Base-by-base conservation (phyloP, 2,888 invertebrate genomes). In the Phania funesta region DNA sequence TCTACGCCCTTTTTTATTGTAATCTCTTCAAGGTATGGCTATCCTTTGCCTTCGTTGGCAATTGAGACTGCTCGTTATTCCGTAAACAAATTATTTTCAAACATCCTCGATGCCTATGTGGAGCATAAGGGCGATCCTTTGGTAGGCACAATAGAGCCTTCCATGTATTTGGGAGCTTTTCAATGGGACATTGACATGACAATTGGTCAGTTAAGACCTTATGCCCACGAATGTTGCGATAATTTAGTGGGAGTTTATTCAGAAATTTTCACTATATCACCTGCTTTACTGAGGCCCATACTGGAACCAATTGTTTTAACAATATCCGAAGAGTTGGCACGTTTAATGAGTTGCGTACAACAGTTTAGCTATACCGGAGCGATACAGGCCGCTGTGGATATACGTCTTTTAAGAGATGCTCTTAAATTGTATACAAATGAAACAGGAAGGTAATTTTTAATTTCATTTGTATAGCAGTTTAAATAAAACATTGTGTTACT, bases 101-200 rank as follows among this genome's bases (percentile, higher is more conserved):
- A 90, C 74, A 86, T 97, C 75, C 93, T 96, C 13, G 96, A 97
- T 87, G 95, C 95, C 2, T 96, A 96, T 88, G 92, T 96, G 62
- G 98, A 98, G 90, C 95, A 96, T 87, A 98, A 98, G 88, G 96
- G 97, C 52, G 98, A 98, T 91, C 98, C 98, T 0, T 92, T 99
- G 11, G 97, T 98, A 24, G 98, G 98, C n/a, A 96, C 96, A 6
- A 97, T 99, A 84, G 98, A 99, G 91, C 97, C 97, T 6, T 97
- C 97, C 83, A 98, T 99, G 98, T 98, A 98, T 91, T 93, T 96
- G 88, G 98, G 97, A 0, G 93, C 95, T 76, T 96, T 97, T 88
- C 96, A 96, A 88, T 96, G 97, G 94, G 95, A 95, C 86, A 94
- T 94, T 0, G 95, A 95, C 85, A 93, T 94, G 62, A 93, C 94